Conservation (phyloP, 2,888 invertebrate species). For the Thereva unica region DNA sequence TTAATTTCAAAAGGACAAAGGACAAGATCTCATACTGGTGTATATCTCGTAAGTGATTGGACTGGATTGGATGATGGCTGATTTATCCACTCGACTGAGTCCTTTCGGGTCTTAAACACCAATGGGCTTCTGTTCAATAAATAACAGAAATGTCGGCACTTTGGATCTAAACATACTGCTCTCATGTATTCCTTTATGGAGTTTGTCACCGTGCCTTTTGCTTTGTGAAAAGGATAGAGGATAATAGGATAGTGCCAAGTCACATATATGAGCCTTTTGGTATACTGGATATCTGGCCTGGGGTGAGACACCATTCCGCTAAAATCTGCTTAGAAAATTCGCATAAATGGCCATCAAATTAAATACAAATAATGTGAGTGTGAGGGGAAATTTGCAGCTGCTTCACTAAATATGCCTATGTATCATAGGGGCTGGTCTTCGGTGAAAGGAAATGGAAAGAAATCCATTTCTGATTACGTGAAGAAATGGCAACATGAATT, state of each 20-base stretch:
- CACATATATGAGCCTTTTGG: conserved; percentile 19
- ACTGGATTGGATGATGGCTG: conserved; percentile 37
- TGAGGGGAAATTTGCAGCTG: no score
- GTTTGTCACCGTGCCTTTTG: neutral
- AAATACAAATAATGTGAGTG: conserved; percentile 37
- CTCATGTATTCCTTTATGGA: conserved; percentile 22
- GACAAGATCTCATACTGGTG: conserved; percentile 10
- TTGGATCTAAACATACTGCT: conserved; percentile 30
- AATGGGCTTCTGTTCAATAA: conserved; percentile 35
- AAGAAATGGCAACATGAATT: no score
- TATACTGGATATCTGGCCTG: conserved; percentile 4
- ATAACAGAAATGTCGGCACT: conserved; percentile 39
- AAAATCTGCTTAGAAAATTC: conserved; percentile 33
- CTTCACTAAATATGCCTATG: no score
- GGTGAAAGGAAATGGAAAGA: no score
- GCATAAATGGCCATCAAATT: conserved; percentile 40
- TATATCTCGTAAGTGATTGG: conserved; percentile 31
- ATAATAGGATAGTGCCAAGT: conserved; percentile 18
- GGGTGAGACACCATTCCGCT: conserved; percentile 36
- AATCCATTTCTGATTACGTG: no score
- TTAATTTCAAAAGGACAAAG: conserved; percentile 31
- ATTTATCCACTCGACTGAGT: conserved; percentile 35
- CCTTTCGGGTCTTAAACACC: conserved; percentile 8
- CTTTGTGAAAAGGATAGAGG: conserved; percentile 10
- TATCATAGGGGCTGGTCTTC: no score